Evolutionary conservation across 1,140 invertebrate species (phyloP).

Genomic region (Aplysia californica): DNA sequence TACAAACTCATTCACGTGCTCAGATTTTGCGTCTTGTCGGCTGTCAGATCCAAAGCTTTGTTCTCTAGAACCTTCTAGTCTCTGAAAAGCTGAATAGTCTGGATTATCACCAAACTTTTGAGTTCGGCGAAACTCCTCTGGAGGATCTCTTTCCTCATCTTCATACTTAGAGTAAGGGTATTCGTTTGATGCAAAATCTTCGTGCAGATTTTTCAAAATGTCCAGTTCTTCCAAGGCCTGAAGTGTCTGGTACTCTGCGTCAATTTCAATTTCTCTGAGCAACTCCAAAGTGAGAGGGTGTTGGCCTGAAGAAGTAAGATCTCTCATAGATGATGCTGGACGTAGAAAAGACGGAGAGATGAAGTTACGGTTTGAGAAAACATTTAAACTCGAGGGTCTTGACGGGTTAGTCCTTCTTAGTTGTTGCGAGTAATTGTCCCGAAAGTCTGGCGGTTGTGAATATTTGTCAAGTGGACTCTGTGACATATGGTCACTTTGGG

Average conservation of each 20-base stretch:
- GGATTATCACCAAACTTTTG: no score
- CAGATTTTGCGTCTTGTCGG: not conserved
- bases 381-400: not conserved
- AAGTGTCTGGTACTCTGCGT: slow-evolving; percentile 8
- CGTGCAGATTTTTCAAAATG: not conserved
- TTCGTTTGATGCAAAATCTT: not conserved
- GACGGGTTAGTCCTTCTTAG: no score
- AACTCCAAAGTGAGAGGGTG: not conserved
- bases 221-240: slow-evolving; percentile 15
- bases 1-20: no score
- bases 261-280: not conserved
- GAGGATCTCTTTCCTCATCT: not conserved
- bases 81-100: no score
- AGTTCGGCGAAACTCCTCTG: not conserved
- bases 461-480: no score
- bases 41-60: not conserved
- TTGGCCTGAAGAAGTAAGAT: not conserved
- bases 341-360: slow-evolving; percentile 18
- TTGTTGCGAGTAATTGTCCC: no score
- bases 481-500: no score
- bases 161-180: not conserved
- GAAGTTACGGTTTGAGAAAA: slow-evolving; percentile 3
- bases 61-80: no score
- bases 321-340: slow-evolving; percentile 12
- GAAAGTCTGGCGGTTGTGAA: no score